A percentile compares a stretch with the other conserved stretches of the same genome.
Evolutionary conservation across 2,888 invertebrate species (phyloP).

Genomic region (Pseudococcus longispinus): DNA sequence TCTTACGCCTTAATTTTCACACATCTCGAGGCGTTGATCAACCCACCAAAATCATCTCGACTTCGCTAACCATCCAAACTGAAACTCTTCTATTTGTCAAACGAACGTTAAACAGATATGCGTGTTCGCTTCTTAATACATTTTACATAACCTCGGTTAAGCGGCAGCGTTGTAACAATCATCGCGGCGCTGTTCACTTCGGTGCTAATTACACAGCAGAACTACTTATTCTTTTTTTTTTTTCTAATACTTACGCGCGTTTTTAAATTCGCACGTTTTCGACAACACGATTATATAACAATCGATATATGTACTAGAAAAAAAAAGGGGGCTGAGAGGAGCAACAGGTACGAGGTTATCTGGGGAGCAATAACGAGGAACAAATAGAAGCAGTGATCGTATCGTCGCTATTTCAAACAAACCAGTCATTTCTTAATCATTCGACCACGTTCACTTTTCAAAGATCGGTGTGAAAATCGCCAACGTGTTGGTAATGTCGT

Average conservation of each 20-base stretch:
- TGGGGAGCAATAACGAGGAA: background rate
- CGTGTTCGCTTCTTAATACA: background rate
- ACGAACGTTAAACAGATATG: background rate
- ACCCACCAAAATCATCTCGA: background rate
- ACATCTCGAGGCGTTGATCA: background rate
- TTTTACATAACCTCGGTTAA: slow-evolving; percentile 10
- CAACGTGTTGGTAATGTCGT: no score
- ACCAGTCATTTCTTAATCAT: background rate
- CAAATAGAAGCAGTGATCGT: background rate
- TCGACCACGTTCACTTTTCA: slow-evolving; percentile 9
- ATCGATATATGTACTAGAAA: background rate
- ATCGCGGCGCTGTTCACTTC: background rate
- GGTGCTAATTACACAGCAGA: slow-evolving; percentile 1
- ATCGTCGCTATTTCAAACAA: background rate
- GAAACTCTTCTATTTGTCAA: background rate
- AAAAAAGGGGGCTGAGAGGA: background rate
- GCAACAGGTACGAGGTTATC: background rate
- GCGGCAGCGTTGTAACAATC: slow-evolving; percentile 16
- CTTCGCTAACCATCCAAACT: background rate
- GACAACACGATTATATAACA: slow-evolving; percentile 1
- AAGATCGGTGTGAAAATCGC: background rate
- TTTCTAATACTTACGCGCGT: slow-evolving; percentile 1
- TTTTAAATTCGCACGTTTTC: slow-evolving; percentile 6
- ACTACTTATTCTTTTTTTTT: slow-evolving; percentile 6
- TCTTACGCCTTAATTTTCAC: background rate